phyloP scores from a whole-genome alignment of 2,888 invertebrate species.

The Cheilosia vernalis region DNA sequence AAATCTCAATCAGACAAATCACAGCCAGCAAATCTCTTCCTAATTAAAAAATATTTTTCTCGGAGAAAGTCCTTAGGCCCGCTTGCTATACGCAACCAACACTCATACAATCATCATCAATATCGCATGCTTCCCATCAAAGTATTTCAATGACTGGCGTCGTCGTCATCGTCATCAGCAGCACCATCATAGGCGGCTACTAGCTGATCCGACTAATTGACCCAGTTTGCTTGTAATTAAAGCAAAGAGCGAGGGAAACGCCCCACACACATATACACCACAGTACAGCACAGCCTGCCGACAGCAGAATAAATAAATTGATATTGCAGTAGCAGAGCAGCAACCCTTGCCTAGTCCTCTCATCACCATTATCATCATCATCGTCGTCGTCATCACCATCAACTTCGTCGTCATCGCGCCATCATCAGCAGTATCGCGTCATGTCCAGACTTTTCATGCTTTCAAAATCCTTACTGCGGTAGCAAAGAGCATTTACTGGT shows the following conservation, averaged over 20 bases:
- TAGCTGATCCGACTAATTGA: conserved; percentile 59
- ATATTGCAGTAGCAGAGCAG: conserved; percentile 24
- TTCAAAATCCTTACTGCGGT: background rate
- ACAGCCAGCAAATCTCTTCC: conserved; percentile 31
- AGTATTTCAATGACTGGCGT: conserved; percentile 35
- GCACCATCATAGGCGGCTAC: conserved; percentile 16
- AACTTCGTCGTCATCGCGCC: background rate
- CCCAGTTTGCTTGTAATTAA: conserved; percentile 56
- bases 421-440: conserved; percentile 22
- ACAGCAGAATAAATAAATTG: conserved; percentile 49
- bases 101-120: conserved; percentile 25
- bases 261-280: conserved; percentile 9
- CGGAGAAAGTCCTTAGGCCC: conserved; percentile 14
- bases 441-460: conserved; percentile 46
- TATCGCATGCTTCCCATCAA: conserved; percentile 30
- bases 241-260: conserved; percentile 24
- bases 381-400: conserved; percentile 16
- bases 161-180: conserved; percentile 12
- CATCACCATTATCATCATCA: conserved; percentile 8
- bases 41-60: conserved; percentile 54
- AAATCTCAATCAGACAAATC: conserved; percentile 50
- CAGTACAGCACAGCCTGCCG: background rate
- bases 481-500: background rate
- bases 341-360: too few relatives aligned
- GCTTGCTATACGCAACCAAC: background rate